Percentiles rank a stretch among this genome's conserved stretches.
These are phyloP conservation scores for Platyrinchus mystaceus DNA, from an alignment of 2,797 vertebrate species.

Conservation along the genomic window DNA sequence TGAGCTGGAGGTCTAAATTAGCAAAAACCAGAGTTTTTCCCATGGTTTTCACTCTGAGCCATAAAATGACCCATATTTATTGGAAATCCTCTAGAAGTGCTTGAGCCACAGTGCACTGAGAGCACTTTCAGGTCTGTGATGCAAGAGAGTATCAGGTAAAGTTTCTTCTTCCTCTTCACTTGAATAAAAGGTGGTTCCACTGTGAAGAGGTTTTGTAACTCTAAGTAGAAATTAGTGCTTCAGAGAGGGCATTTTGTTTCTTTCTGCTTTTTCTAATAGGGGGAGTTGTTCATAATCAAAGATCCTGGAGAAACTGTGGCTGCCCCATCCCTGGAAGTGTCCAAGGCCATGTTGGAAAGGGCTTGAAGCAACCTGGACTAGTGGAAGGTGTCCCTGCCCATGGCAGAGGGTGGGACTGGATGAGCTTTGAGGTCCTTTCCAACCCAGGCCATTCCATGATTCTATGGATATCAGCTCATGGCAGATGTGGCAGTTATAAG, in stretches of 20 bases:
- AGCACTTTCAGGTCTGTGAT: neutral
- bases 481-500: neutral
- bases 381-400: neutral
- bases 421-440: neutral
- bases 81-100: neutral
- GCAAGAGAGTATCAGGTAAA: neutral
- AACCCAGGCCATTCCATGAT: neutral
- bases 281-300: accelerated
- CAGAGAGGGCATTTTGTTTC: neutral
- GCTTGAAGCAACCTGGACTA: neutral
- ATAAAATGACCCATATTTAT: neutral
- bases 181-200: neutral
- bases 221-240: neutral
- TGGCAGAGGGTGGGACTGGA: neutral
- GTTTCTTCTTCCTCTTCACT: neutral
- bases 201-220: neutral
- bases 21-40: constrained; percentile 30
- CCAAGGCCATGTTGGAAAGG: neutral
- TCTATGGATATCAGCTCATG: neutral
- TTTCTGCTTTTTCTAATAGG: neutral
- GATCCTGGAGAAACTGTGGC: neutral
- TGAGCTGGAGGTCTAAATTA: constrained; percentile 55
- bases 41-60: neutral
- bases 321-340: neutral
- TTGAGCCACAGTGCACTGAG: neutral